Evolutionary conservation across 2,888 invertebrate species (phyloP).

Genomic region (Dione vanillae): DNA sequence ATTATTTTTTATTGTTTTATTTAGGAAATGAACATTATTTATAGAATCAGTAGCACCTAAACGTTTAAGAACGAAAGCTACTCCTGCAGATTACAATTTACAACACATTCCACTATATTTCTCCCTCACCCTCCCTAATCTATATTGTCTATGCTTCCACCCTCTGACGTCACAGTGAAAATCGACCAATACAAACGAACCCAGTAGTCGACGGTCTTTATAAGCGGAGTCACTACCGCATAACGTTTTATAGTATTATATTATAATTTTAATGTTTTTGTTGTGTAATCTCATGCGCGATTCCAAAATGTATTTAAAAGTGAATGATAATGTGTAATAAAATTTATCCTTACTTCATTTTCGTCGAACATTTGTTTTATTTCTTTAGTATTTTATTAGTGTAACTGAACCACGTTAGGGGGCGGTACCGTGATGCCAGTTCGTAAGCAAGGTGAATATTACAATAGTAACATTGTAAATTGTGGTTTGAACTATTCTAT

Average conservation of each 20-base stretch:
- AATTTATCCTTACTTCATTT: slow-evolving; percentile 54
- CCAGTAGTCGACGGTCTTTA: slow-evolving; percentile 78
- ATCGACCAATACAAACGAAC: slow-evolving; percentile 86
- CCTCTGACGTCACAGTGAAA: slow-evolving; percentile 85
- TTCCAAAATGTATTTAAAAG: slow-evolving; percentile 66
- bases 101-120: slow-evolving; percentile 47
- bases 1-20: neutral
- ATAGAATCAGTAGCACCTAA: neutral
- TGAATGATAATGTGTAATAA: slow-evolving; percentile 76
- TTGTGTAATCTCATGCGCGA: slow-evolving; percentile 70
- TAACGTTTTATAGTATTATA: slow-evolving; percentile 62
- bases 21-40: neutral
- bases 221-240: slow-evolving; percentile 72
- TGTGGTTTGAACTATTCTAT: slow-evolving; percentile 36
- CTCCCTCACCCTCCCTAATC: slow-evolving; percentile 63
- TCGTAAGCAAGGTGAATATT: slow-evolving; percentile 88
- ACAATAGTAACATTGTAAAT: slow-evolving; percentile 44
- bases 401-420: slow-evolving; percentile 76
- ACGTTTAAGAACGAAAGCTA: slow-evolving; percentile 17
- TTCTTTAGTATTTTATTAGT: slow-evolving; percentile 56
- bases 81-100: neutral
- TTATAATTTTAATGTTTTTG: slow-evolving; percentile 75
- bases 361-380: slow-evolving; percentile 64
- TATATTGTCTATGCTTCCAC: slow-evolving; percentile 80
- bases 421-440: slow-evolving; percentile 88